phyloP scores from a whole-genome alignment of 2,888 invertebrate genomes.

The Steinernema scapterisci region DNA sequence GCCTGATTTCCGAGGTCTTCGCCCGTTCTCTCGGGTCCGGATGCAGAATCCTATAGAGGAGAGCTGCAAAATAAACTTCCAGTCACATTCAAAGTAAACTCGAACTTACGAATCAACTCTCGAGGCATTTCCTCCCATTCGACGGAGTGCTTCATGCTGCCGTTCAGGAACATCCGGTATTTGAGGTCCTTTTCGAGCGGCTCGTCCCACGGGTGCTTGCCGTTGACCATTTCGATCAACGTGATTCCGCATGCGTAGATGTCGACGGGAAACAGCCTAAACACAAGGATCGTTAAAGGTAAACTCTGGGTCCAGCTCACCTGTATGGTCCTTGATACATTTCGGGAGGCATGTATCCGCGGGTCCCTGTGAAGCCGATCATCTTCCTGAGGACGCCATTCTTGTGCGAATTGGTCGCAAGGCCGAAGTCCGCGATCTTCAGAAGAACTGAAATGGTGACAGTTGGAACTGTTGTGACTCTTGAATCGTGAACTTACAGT shows the following conservation, averaged over 20 bases:
- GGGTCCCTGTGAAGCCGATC: slow-evolving; percentile 75
- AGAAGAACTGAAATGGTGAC: slow-evolving; percentile 74
- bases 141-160: slow-evolving; percentile 16
- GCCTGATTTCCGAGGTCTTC: slow-evolving; percentile 76
- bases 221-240: slow-evolving; percentile 99
- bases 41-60: slow-evolving; percentile 79
- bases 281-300: slow-evolving; percentile 27
- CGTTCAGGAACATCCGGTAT: slow-evolving; percentile 25
- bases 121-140: slow-evolving; percentile 10
- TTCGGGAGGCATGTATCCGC: slow-evolving; percentile 90
- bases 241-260: slow-evolving; percentile 78
- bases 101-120: background rate
- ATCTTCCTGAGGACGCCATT: slow-evolving; percentile 72
- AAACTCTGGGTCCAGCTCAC: background rate
- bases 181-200: slow-evolving; percentile 71
- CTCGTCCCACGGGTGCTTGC: slow-evolving; percentile 98
- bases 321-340: slow-evolving; percentile 60
- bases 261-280: slow-evolving; percentile 80
- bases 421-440: slow-evolving; percentile 95
- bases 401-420: slow-evolving; percentile 79
- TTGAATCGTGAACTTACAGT: slow-evolving; percentile 69
- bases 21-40: slow-evolving; percentile 76
- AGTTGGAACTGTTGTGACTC: background rate
- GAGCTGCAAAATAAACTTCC: slow-evolving; percentile 69
- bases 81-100: background rate